phyloP scores from a whole-genome alignment of 2,797 vertebrate species.

The Nothura maculosa region DNA sequence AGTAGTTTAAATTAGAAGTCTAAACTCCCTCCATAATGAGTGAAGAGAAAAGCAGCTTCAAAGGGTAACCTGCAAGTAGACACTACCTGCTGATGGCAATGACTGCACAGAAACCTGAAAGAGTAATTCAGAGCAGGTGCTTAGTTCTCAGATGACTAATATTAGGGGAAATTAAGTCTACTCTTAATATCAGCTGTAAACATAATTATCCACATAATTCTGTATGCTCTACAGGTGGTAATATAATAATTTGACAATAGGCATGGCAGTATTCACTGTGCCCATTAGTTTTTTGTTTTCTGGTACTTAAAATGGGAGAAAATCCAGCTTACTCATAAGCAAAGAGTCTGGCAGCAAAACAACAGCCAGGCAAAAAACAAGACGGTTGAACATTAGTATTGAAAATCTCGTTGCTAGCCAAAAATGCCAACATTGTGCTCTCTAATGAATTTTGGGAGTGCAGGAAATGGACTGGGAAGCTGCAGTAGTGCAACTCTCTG shows the following conservation, averaged over 20 bases:
- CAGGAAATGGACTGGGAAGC: background rate
- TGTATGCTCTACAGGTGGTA: background rate
- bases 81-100: background rate
- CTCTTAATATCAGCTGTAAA: background rate
- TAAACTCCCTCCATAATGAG: background rate
- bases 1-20: background rate
- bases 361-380: background rate
- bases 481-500: background rate
- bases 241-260: background rate
- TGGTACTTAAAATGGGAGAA: background rate
- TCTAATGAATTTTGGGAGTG: background rate
- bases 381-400: background rate
- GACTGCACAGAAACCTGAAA: background rate
- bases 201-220: background rate
- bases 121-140: background rate
- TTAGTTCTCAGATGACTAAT: background rate
- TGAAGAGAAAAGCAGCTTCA: background rate
- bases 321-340: background rate
- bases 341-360: background rate
- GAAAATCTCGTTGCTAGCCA: background rate
- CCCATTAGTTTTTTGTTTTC: background rate
- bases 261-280: background rate
- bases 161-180: background rate
- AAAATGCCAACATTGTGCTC: background rate
- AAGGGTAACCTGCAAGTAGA: background rate